Conservation (phyloP, 2,113 vertebrate species). For the Anhinga anhinga region DNA sequence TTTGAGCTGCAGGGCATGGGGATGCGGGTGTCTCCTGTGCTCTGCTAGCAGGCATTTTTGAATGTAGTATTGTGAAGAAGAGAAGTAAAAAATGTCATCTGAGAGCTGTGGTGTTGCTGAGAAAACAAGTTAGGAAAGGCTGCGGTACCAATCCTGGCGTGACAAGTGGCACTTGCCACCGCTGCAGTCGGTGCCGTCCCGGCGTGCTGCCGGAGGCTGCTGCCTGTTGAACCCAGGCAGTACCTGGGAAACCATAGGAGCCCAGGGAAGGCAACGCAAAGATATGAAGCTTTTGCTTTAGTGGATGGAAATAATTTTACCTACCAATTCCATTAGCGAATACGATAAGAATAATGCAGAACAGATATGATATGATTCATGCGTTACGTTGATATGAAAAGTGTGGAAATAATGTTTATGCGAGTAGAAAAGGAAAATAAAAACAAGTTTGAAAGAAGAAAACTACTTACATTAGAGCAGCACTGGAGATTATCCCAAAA, state of each 20-base stretch:
- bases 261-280: too few relatives aligned
- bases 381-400: neutral
- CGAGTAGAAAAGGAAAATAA: neutral
- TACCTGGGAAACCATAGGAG: neutral
- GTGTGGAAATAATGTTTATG: neutral
- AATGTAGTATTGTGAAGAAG: neutral
- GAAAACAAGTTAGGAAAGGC: neutral
- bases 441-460: neutral
- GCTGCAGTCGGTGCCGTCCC: neutral
- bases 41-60: too few relatives aligned
- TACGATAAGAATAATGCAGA: neutral
- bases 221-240: neutral
- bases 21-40: neutral
- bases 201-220: too few relatives aligned
- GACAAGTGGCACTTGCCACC: neutral
- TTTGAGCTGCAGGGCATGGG: neutral
- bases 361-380: neutral
- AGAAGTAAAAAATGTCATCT: neutral
- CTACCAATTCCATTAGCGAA: neutral
- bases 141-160: neutral
- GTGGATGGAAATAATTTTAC: neutral
- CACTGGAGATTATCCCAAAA: neutral
- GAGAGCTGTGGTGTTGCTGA: neutral
- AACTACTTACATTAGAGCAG: neutral
- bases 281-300: neutral